Percentiles rank a stretch among this genome's conserved stretches.
Evolutionary conservation across 2,113 vertebrate genomes (phyloP).

Genomic region (Rousettus leschenaultii): DNA sequence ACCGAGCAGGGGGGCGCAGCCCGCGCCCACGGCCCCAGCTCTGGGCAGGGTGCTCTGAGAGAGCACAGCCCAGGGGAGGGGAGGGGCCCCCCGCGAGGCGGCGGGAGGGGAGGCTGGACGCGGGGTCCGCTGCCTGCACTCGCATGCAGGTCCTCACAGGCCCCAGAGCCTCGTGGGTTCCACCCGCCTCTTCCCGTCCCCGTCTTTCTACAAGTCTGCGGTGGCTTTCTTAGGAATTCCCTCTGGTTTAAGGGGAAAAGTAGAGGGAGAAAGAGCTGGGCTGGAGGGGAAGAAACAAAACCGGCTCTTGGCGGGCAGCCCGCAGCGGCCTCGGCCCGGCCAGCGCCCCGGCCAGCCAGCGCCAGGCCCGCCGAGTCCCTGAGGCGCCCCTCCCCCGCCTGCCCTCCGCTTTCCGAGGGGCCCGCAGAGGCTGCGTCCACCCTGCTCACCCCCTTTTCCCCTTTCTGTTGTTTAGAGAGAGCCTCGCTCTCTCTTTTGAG

Average conservation of each 20-base stretch:
- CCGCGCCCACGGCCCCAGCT: neutral
- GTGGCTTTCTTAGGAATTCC: conserved; percentile 81
- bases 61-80: neutral
- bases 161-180: no score
- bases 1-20: neutral
- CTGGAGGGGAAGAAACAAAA: conserved; percentile 38
- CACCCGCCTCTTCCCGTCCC: neutral
- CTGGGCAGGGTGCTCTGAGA: neutral
- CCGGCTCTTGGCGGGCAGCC: conserved; percentile 77
- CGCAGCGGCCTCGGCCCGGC: conserved; percentile 53
- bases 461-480: conserved; percentile 27
- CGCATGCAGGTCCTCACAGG: no score
- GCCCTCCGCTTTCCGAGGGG: neutral
- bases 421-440: neutral
- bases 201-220: neutral
- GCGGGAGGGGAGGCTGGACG: no score
- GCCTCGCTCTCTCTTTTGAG: neutral
- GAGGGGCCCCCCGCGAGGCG: no score
- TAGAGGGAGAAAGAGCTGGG: conserved; percentile 51
- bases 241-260: conserved; percentile 63
- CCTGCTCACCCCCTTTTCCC: neutral
- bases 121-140: no score
- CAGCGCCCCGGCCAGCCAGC: neutral
- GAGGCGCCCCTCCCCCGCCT: conserved; percentile 49
- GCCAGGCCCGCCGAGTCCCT: conserved; percentile 81